Percentiles rank a stretch among this genome's conserved stretches.
Conservation (phyloP, 2,113 vertebrate genomes). For the Xiphophorus couchianus region DNA sequence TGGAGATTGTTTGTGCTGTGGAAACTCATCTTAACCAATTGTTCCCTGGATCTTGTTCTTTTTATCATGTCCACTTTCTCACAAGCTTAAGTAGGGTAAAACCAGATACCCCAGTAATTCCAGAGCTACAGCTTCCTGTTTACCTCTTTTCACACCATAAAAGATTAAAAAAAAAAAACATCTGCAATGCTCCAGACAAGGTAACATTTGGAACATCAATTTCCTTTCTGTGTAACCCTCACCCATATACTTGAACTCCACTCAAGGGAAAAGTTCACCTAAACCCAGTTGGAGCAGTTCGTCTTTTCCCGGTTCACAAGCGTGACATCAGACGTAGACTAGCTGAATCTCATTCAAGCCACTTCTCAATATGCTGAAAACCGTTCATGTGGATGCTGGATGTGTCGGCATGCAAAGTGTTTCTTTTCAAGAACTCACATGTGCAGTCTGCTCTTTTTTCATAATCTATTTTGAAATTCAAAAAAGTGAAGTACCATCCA, state of each 20-base stretch:
- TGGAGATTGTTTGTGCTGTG: not conserved
- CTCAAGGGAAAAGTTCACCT: not conserved
- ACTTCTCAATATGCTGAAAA: no score
- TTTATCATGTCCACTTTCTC: not conserved
- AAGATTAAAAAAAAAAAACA: not conserved
- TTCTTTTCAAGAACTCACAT: no score
- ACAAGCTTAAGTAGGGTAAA: not conserved
- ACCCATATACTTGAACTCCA: not conserved
- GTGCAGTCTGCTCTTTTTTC: no score
- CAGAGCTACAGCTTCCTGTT: not conserved
- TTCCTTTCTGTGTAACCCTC: not conserved
- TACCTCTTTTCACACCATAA: not conserved
- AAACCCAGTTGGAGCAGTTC: not conserved
- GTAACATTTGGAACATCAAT: not conserved
- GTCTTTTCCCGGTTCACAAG: not conserved
- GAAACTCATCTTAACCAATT: not conserved
- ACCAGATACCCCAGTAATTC: not conserved
- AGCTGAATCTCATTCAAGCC: not conserved
- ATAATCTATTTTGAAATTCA: no score
- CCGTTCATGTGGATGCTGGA: no score
- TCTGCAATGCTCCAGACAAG: no score
- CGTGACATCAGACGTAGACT: not conserved
- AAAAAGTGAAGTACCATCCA: no score
- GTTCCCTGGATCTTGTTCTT: not conserved
- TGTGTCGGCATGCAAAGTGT: no score